Percentiles rank a stretch among this genome's conserved stretches.
These are phyloP conservation scores for Haliaeetus leucogaster DNA, from an alignment of 2,113 vertebrate genomes.

Conservation along the genomic window DNA sequence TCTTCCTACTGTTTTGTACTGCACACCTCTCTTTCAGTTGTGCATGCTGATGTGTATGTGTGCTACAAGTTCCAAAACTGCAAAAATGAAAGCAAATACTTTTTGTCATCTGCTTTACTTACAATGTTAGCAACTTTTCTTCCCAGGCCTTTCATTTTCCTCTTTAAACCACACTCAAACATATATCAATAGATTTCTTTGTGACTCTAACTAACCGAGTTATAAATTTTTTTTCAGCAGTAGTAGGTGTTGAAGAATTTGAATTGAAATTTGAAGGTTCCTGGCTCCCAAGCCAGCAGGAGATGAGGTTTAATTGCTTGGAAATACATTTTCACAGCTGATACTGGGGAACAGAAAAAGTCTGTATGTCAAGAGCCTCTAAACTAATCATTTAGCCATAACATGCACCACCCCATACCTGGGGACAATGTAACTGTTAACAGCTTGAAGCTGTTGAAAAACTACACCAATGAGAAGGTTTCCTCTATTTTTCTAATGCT, in stretches of 20 bases:
- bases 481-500: constrained; percentile 52
- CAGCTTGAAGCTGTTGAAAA: constrained; percentile 75
- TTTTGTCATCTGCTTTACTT: constrained; percentile 53
- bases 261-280: constrained; percentile 76
- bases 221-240: constrained; percentile 5
- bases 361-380: constrained; percentile 73
- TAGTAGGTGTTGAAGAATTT: constrained; percentile 76
- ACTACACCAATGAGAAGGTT: constrained; percentile 57
- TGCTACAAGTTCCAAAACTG: constrained; percentile 18
- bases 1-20: background rate
- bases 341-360: constrained; percentile 71
- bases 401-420: constrained; percentile 65
- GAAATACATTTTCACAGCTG: constrained; percentile 79
- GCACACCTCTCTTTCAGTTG: background rate
- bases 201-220: constrained; percentile 62
- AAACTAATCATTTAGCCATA: constrained; percentile 75
- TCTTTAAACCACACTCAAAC: constrained; percentile 51
- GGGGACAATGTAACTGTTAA: constrained; percentile 69
- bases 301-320: constrained; percentile 78
- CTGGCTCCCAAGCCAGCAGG: constrained; percentile 74
- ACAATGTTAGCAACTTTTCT: constrained; percentile 36
- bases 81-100: constrained; percentile 27
- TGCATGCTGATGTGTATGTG: background rate
- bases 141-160: background rate
- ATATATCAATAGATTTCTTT: constrained; percentile 74